Evolutionary conservation across 2,113 vertebrate species (phyloP), one percentile per base, ranked within the genome.

Genomic region (Rhinichthys klamathensis): DNA sequence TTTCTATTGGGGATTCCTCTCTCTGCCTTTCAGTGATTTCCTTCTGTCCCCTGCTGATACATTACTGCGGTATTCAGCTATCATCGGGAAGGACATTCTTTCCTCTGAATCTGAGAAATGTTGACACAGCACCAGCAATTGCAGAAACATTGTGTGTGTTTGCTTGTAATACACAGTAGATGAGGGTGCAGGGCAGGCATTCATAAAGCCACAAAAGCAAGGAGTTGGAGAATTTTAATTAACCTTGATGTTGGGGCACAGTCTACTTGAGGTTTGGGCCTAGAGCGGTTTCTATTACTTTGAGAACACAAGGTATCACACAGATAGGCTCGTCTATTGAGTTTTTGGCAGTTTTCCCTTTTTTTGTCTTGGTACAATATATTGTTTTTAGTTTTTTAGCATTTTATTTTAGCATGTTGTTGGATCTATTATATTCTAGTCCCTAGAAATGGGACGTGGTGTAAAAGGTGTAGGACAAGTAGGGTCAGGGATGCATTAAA

Each of bases 51-150:
- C 25, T 67, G 69, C 44, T 76, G 60, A 84, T 67, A 81, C 77
- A 90, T 93, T 92, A 93, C 86, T 89, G 90, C 91, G 84, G 87
- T 88, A 91, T 91, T 91, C 85, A 84, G 70, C 63, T 38, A 41
- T 41, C 41, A 84, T 85, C 61, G 70, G 77, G 65, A 84, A 81
- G 76, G 70, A 49, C 13, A 41, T 72, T 79, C 63, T 75, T 60
- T 35, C 70, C 73, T 61, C 49, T 80, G 77, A 51, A 82, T 73
- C 78, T 61, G 25, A 82, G 83, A 72, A 82, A 25, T 35, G 83
- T 82, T 82, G 83, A 85, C 78, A 63, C 83, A 77, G 83, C 87
- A 32, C 12, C 35, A 87, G 46, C 76, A 30, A 56, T 46, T 18
- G 69, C 69, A 38, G 32, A 21, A 60, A 32, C 54, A 35, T 25